Conservation (phyloP, 2,797 vertebrate genomes). For the Distichodus sexfasciatus region DNA sequence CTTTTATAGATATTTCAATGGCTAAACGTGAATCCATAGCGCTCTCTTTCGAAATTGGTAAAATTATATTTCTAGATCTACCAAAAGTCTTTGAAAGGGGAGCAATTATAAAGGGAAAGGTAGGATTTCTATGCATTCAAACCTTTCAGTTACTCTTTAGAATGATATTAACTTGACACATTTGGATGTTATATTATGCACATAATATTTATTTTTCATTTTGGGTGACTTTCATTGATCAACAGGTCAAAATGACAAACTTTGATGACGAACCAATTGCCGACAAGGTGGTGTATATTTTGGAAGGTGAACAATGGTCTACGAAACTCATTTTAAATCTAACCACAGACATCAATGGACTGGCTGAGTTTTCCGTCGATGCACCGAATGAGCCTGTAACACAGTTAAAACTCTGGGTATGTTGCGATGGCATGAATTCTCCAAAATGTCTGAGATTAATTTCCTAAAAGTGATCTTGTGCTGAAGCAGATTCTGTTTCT, state of each 20-base stretch:
- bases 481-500: background rate
- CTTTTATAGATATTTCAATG: constrained; percentile 14
- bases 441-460: background rate
- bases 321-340: constrained; percentile 48
- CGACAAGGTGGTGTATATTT: constrained; percentile 57
- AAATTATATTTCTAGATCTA: constrained; percentile 56
- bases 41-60: constrained; percentile 49
- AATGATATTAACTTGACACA: background rate
- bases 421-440: background rate
- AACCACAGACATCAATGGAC: constrained; percentile 60
- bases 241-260: constrained; percentile 47
- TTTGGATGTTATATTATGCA: background rate
- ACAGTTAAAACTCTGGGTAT: constrained; percentile 48
- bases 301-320: constrained; percentile 40
- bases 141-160: background rate
- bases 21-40: background rate
- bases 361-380: constrained; percentile 58
- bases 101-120: constrained; percentile 58
- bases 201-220: background rate
- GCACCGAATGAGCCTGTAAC: constrained; percentile 3
- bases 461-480: background rate
- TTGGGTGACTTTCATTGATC: background rate
- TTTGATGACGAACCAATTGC: constrained; percentile 55
- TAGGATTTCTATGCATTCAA: constrained; percentile 27
- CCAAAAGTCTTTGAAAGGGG: constrained; percentile 55